phyloP scores from a whole-genome alignment of 2,888 invertebrate genomes.

The Gymnocheta viridis region DNA sequence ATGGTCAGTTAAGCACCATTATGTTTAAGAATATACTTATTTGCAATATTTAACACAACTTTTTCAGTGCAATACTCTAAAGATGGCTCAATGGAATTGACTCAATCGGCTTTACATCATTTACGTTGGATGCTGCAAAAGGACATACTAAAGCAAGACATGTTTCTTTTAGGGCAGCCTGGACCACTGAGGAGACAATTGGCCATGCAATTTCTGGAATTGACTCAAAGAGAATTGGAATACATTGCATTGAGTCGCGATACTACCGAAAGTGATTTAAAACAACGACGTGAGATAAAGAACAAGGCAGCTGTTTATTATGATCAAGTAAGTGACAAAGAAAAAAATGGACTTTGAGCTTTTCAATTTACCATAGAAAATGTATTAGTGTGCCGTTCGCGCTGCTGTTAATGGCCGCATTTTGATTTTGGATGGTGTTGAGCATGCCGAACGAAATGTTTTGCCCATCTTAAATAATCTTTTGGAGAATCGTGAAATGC shows the following conservation, averaged over 20 bases:
- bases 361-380: neutral
- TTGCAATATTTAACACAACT: neutral
- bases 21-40: neutral
- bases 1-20: conserved; percentile 75
- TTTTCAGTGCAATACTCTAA: conserved; percentile 80
- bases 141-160: conserved; percentile 95
- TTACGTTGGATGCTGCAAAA: conserved; percentile 98
- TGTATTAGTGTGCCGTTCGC: conserved; percentile 91
- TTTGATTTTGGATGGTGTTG: conserved; percentile 96
- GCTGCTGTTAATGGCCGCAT: conserved; percentile 94
- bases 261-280: conserved; percentile 98
- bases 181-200: conserved; percentile 90
- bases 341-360: conserved; percentile 50
- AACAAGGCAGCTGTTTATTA: conserved; percentile 94
- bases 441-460: conserved; percentile 98
- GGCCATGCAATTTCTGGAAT: conserved; percentile 93
- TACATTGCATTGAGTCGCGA: conserved; percentile 97
- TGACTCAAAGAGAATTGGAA: conserved; percentile 94
- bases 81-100: conserved; percentile 84
- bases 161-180: conserved; percentile 96
- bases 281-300: conserved; percentile 96
- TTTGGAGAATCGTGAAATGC: conserved; percentile 98
- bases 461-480: conserved; percentile 97
- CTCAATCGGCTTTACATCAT: conserved; percentile 90
- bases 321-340: conserved; percentile 87